These are phyloP conservation scores for Micronycteris hirsuta DNA, from an alignment of 2,113 vertebrate species.

Conservation along the genomic window DNA sequence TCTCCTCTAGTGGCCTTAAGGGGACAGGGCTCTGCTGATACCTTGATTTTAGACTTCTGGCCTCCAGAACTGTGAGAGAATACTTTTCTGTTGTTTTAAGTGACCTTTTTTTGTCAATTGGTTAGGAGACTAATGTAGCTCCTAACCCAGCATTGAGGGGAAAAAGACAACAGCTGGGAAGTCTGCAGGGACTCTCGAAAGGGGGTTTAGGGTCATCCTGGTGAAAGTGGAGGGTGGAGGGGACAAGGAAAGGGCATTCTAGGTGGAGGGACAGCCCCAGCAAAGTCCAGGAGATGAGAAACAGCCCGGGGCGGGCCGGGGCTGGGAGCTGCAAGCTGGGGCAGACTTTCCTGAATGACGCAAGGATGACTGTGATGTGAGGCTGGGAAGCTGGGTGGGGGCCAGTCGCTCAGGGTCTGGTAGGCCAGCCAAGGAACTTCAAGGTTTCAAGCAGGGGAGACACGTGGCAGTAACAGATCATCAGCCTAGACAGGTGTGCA, in stretches of 20 bases:
- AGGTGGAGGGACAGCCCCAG: background rate
- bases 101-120: background rate
- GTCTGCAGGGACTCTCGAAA: background rate
- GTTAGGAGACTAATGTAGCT: background rate
- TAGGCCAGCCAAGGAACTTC: background rate
- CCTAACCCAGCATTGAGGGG: background rate
- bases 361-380: background rate
- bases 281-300: background rate
- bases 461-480: accelerated
- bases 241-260: background rate
- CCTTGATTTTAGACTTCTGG: no score
- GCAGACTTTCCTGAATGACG: background rate
- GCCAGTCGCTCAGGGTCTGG: no score
- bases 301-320: background rate
- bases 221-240: background rate
- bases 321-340: background rate
- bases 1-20: no score
- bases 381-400: background rate
- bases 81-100: background rate
- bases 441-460: background rate
- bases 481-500: background rate
- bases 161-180: background rate
- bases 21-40: no score
- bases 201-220: background rate
- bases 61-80: no score